Evolutionary conservation across 1,140 invertebrate genomes (phyloP).

Genomic region (Lutraria rhynchaena): DNA sequence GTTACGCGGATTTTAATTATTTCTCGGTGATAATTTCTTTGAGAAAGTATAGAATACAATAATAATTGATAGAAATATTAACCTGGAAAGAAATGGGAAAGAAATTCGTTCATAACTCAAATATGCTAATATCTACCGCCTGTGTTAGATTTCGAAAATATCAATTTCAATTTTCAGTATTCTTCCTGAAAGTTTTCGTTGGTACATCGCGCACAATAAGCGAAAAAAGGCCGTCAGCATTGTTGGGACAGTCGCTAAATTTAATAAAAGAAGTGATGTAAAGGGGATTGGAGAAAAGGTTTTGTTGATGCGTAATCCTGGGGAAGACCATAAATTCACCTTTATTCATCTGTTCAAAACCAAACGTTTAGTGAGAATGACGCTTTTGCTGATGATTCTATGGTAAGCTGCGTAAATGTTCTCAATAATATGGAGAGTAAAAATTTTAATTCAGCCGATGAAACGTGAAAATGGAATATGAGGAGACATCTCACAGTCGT

Average conservation of each 20-base stretch:
- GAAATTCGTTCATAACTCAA: too few species aligned
- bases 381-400: neutral
- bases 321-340: slow-evolving; percentile 23
- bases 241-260: slow-evolving; percentile 8
- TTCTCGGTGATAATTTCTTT: too few species aligned
- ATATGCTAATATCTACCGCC: too few species aligned
- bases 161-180: neutral
- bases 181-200: slow-evolving; percentile 43
- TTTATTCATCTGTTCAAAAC: slow-evolving; percentile 32
- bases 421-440: too few species aligned
- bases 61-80: too few species aligned
- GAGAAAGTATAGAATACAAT: too few species aligned
- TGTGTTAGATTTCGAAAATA: neutral
- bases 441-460: too few species aligned
- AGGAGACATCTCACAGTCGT: too few species aligned
- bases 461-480: too few species aligned
- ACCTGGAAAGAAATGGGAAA: too few species aligned
- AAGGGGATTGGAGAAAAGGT: neutral
- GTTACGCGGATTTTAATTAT: too few species aligned
- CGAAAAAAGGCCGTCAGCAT: neutral
- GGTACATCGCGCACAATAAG: slow-evolving; percentile 25
- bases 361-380: slow-evolving; percentile 6
- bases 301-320: neutral
- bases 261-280: neutral
- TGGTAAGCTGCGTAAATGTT: too few species aligned